Evolutionary conservation across 1,140 invertebrate species (phyloP), one percentile per base, ranked within the genome.

Genomic region (Papilio helenus): DNA sequence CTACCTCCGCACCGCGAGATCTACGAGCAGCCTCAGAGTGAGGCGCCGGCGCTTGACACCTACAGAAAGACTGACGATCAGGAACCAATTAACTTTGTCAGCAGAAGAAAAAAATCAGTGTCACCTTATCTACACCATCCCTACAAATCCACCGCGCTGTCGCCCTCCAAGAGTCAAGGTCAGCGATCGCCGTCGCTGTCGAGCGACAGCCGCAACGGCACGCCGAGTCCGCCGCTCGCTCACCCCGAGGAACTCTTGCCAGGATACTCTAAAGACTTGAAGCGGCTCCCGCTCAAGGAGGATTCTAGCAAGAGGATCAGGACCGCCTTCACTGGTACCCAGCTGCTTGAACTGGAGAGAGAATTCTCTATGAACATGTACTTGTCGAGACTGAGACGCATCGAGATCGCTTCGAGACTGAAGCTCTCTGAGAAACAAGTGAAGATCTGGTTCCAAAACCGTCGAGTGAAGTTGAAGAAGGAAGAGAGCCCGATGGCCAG

Each of bases 381-480:
- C 85, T 94, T 99, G 39, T 99, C 98, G 0, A 95, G 98, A 42
- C 95, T 99, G 46, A 95, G 98, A 58, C 95, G 98, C 80, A 99
- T 99, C 82, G 98, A 99, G 91, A 98, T 99, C 74, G 98, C 98
- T 0, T 98, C 98, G 8, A 96, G 97, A 83, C 93, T 99, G 74
- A 96, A 97, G 29, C 92, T 99, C 1, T 98, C 98, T 0, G 98
- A 99, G 93, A 99, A 99, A 90, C 98, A 99, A 94, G 98, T 99
- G 58, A 99, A 98, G 92, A 99, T 99, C 78, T 99, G 98, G 98
- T 98, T 99, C 89, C 98, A 99, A 91, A 98, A 98, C 89, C 95
- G 97, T 16, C 95, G 98, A 4, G 98, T 99, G 3, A 99, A 99
- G 89, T 96, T 98, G 90, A 99, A 99, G 95, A 99, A 99, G 87